A percentile compares a stretch with the other conserved stretches of the same genome.
Evolutionary conservation across 2,113 vertebrate genomes (phyloP).

Genomic region (Silurus asotus): DNA sequence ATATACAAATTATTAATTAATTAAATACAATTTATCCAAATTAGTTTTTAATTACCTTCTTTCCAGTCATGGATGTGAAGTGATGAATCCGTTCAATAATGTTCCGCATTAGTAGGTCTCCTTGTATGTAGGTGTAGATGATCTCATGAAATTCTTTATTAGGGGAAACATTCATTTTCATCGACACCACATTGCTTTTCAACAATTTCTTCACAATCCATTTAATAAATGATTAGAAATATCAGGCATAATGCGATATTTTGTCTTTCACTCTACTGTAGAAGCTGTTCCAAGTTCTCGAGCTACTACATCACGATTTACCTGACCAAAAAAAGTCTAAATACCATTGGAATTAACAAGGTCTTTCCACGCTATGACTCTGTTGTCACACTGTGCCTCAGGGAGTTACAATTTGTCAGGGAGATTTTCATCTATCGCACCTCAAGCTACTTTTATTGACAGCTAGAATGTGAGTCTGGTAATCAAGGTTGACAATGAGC

Average conservation of each 20-base stretch:
- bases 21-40: not conserved
- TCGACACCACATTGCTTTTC: not conserved
- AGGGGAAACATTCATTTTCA: not conserved
- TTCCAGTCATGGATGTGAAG: not conserved
- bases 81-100: not conserved
- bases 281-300: not conserved
- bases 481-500: constrained; percentile 11
- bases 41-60: not conserved
- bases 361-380: not conserved
- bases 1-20: too few species aligned
- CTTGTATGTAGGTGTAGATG: not conserved
- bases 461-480: not conserved
- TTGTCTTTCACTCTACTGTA: not conserved
- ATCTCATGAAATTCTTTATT: not conserved
- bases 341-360: constrained; percentile 1
- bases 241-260: not conserved
- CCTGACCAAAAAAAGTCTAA: not conserved
- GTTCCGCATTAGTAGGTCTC: not conserved
- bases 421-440: not conserved
- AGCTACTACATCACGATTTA: not conserved
- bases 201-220: not conserved
- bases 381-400: not conserved
- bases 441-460: not conserved
- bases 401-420: not conserved
- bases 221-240: not conserved